These are phyloP conservation scores for Lepidurus couesii DNA, from an alignment of 1,140 invertebrate genomes.

Conservation along the genomic window DNA sequence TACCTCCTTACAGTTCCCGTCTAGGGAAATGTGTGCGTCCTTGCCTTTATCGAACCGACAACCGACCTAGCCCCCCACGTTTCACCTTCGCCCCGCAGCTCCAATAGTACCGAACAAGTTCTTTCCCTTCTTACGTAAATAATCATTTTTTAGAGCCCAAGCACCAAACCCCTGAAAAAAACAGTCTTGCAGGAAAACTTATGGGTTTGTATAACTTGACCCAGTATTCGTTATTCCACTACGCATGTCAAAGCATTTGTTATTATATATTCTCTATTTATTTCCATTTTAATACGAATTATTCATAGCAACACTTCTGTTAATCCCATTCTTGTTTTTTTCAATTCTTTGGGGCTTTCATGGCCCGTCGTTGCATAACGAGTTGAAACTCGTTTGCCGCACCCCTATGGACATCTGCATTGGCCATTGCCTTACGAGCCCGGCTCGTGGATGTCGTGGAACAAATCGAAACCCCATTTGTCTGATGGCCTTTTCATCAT, in stretches of 20 bases:
- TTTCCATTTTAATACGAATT: too few relatives aligned
- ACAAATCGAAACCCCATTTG: conserved; percentile 6
- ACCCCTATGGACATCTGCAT: conserved; percentile 9
- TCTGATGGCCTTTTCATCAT: conserved; percentile 1
- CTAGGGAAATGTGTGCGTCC: background rate
- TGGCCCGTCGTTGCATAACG: background rate
- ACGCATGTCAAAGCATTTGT: too few relatives aligned
- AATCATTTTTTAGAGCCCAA: background rate
- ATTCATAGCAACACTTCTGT: too few relatives aligned
- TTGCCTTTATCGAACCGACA: conserved; percentile 7
- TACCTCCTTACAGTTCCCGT: background rate
- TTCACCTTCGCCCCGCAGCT: background rate
- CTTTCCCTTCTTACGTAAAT: background rate
- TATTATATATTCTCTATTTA: too few relatives aligned
- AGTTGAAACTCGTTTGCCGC: background rate
- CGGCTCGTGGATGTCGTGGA: background rate
- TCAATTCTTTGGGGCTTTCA: background rate
- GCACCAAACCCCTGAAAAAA: background rate
- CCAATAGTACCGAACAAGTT: background rate
- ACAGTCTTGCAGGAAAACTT: background rate
- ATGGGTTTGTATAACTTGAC: background rate
- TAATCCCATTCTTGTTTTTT: background rate
- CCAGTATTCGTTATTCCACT: too few relatives aligned
- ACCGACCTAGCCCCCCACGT: background rate
- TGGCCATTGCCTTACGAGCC: background rate